These are phyloP conservation scores for Quadroppia sp. DNA, from an alignment of 2,888 invertebrate genomes.

Conservation along the genomic window DNA sequence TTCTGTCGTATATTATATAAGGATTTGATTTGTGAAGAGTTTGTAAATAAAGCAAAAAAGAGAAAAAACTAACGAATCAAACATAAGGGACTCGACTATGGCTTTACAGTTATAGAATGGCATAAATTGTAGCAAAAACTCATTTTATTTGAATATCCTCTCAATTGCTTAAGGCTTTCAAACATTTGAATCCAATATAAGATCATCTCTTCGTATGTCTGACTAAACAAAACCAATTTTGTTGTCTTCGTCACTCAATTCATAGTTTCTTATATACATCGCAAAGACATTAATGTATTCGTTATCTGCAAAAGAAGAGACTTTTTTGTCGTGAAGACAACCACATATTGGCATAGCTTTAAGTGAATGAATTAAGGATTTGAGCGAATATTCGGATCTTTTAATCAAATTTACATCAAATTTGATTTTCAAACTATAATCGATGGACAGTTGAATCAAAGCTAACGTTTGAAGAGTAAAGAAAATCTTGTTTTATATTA, in stretches of 20 bases:
- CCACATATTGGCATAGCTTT: background rate
- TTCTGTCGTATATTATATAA: too few relatives aligned
- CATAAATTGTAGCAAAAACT: background rate
- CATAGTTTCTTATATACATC: background rate
- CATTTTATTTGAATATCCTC: background rate
- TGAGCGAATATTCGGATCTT: background rate
- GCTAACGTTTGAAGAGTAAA: too few relatives aligned
- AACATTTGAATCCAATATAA: background rate
- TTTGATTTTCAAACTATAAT: background rate
- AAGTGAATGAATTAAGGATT: background rate
- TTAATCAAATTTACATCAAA: background rate
- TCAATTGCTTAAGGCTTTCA: background rate
- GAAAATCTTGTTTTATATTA: too few relatives aligned
- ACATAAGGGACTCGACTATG: background rate
- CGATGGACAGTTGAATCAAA: too few relatives aligned
- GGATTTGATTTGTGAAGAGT: background rate
- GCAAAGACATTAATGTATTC: background rate
- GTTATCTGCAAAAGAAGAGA: background rate
- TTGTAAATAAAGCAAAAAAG: background rate
- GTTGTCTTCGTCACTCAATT: background rate
- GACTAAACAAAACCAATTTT: conserved; percentile 1
- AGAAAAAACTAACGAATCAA: background rate
- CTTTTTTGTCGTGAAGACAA: too few relatives aligned
- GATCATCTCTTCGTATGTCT: background rate
- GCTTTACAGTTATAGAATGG: background rate